Percentiles rank a stretch among this genome's conserved stretches.
Conservation (phyloP, 2,797 vertebrate genomes). For the Lerista edwardsae region DNA sequence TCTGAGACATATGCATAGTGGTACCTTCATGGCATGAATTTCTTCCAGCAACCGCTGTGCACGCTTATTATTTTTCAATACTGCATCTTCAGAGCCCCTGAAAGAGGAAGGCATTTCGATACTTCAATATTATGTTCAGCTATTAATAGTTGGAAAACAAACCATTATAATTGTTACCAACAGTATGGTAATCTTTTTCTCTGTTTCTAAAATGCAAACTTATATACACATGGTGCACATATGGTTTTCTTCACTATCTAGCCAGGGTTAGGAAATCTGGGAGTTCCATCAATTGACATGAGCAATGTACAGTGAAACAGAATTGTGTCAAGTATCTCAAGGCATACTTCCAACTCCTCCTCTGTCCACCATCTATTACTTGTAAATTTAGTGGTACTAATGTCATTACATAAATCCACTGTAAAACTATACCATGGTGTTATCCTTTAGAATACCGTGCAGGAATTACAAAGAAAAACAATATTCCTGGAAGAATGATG, state of each 20-base stretch:
- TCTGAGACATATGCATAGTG: conserved; percentile 16
- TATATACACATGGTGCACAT: neutral
- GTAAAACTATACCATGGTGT: neutral
- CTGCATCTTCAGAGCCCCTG: conserved; percentile 83
- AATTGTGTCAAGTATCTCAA: neutral
- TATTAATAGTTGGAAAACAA: conserved; percentile 12
- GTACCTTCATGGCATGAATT: conserved; percentile 89
- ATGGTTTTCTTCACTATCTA: neutral
- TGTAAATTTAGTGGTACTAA: neutral
- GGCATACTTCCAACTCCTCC: neutral
- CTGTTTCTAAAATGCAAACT: neutral
- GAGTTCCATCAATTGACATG: neutral
- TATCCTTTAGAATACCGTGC: neutral
- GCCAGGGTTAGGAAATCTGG: neutral
- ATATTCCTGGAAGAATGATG: too few relatives aligned
- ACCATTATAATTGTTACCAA: neutral
- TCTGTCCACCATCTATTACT: neutral
- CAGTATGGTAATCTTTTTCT: neutral
- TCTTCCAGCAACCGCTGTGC: conserved; percentile 88
- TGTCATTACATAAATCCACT: neutral
- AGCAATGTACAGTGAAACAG: neutral
- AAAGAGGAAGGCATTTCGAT: conserved; percentile 38
- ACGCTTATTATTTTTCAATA: conserved; percentile 88
- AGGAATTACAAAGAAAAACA: neutral
- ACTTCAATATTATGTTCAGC: neutral